These are phyloP conservation scores for Ceratina japonica DNA, from an alignment of 1,140 invertebrate species.

Conservation along the genomic window DNA sequence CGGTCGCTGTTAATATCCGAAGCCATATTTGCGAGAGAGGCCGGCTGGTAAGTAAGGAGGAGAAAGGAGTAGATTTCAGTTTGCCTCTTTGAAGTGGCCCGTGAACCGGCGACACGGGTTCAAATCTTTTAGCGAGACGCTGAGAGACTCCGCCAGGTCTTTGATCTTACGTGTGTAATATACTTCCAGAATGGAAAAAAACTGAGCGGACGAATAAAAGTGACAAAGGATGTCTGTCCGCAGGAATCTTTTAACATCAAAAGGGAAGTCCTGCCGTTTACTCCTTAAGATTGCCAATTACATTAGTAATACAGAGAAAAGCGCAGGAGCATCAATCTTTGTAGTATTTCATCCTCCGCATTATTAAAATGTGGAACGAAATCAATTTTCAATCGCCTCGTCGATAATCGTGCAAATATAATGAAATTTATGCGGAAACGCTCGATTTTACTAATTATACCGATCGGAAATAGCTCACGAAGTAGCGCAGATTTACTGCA, in stretches of 20 bases:
- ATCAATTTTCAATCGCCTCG: too few species aligned
- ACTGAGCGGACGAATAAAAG: not conserved
- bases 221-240: conserved; percentile 2
- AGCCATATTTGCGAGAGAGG: not conserved
- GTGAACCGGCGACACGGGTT: not conserved
- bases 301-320: conserved; percentile 1
- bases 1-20: not conserved
- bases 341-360: too few species aligned
- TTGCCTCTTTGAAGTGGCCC: not conserved
- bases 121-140: not conserved
- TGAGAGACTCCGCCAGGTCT: conserved; percentile 9
- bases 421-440: not conserved
- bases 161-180: conserved; percentile 27
- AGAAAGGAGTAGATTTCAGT: not conserved
- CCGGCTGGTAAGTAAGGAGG: not conserved
- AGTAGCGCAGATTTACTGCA: not conserved
- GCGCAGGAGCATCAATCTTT: too few species aligned
- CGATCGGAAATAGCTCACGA: not conserved
- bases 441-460: not conserved
- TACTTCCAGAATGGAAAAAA: not conserved
- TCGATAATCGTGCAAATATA: not conserved
- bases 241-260: not conserved
- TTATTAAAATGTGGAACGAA: too few species aligned
- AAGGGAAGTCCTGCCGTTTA: not conserved
- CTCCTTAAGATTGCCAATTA: not conserved